phyloP scores from a whole-genome alignment of 2,797 vertebrate genomes.

The Ambastaia sidthimunki region DNA sequence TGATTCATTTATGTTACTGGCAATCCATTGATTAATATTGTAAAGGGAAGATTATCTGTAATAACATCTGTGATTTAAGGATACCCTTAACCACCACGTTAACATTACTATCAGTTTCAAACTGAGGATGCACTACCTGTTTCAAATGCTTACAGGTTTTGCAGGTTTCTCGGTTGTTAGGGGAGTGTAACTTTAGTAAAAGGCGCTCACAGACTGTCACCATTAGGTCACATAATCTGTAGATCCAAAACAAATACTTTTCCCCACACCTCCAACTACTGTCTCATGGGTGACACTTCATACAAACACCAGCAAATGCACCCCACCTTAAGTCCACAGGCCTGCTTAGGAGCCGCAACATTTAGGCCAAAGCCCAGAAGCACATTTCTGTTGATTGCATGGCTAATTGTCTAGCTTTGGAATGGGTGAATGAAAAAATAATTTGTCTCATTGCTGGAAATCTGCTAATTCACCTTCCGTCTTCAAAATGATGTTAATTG shows the following conservation, averaged over 20 bases:
- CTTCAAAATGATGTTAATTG: neutral
- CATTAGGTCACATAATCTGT: conserved; percentile 19
- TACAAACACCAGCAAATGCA: conserved; percentile 26
- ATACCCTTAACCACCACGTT: neutral
- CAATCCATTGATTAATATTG: neutral
- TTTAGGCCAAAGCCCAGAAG: neutral
- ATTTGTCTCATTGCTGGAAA: neutral
- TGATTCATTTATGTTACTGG: neutral
- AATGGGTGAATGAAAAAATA: neutral
- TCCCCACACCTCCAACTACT: neutral
- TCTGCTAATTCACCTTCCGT: neutral
- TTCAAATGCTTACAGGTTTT: conserved; percentile 51
- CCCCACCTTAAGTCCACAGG: neutral
- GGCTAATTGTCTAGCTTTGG: neutral
- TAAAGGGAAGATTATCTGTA: no score
- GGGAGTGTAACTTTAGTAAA: conserved; percentile 21
- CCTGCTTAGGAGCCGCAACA: neutral
- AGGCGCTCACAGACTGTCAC: neutral
- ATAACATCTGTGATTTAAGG: no score
- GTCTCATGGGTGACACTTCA: conserved; percentile 24
- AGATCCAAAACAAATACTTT: conserved; percentile 23
- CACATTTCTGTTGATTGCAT: neutral
- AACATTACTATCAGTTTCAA: neutral
- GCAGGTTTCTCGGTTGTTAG: conserved; percentile 49
- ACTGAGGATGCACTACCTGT: conserved; percentile 11